These are phyloP conservation scores for Amphipoea oculea DNA, from an alignment of 2,888 invertebrate species.

Conservation along the genomic window DNA sequence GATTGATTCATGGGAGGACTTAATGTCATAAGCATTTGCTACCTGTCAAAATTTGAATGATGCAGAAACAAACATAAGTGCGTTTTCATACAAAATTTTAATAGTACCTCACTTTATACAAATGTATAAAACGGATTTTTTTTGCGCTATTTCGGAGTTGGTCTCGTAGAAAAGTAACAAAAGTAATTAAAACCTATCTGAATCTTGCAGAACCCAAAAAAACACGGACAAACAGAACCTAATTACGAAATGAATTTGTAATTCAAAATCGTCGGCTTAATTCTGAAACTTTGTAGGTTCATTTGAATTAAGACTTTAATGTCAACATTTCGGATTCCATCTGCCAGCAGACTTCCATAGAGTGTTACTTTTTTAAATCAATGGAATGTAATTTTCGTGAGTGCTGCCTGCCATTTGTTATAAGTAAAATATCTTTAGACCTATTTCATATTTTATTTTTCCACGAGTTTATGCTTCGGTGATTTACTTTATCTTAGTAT, in stretches of 20 bases:
- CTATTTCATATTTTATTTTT: conserved; percentile 26
- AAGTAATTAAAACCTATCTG: background rate
- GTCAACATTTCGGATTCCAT: conserved; percentile 11
- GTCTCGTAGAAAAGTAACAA: background rate
- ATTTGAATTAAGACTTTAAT: conserved; percentile 31
- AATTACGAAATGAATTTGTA: conserved; percentile 35
- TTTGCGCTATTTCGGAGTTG: background rate
- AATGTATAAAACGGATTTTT: background rate
- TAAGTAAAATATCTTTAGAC: conserved; percentile 40
- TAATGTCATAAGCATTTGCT: background rate
- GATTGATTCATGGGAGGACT: background rate
- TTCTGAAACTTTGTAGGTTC: conserved; percentile 16
- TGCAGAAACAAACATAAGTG: background rate
- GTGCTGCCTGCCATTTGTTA: conserved; percentile 45
- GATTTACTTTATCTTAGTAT: conserved; percentile 17
- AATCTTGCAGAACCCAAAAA: background rate
- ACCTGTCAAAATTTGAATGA: background rate
- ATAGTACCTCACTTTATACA: background rate
- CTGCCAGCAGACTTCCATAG: conserved; percentile 1
- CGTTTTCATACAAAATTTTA: background rate
- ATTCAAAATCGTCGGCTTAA: conserved; percentile 7
- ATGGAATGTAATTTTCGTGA: conserved; percentile 46
- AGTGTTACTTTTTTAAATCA: conserved; percentile 36
- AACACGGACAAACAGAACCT: background rate
- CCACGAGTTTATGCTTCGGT: conserved; percentile 5